A percentile compares a stretch with the other conserved stretches of the same genome.
Conservation (phyloP, 2,888 invertebrate species). For the Cheilosia scutellata region DNA sequence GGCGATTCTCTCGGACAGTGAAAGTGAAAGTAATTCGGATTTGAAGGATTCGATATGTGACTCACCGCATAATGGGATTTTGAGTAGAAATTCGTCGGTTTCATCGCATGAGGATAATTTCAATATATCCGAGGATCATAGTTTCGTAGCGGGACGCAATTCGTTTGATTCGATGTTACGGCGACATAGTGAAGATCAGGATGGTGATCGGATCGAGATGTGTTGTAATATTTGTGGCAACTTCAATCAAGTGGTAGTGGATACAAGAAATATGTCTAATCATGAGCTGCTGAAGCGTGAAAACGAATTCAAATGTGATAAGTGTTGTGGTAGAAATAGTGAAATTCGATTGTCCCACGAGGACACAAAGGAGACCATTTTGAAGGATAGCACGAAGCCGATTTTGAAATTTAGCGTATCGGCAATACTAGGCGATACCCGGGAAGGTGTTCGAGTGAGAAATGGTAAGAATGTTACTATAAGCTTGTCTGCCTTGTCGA, state of each 20-base stretch:
- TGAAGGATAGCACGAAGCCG: slow-evolving; percentile 87
- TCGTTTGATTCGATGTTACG: slow-evolving; percentile 63
- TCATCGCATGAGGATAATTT: slow-evolving; percentile 78
- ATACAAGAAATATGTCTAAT: slow-evolving; percentile 78
- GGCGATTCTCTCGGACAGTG: slow-evolving; percentile 77
- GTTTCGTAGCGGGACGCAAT: slow-evolving; percentile 69
- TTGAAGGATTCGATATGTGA: slow-evolving; percentile 79
- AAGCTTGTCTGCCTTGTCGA: no score
- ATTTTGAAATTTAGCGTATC: slow-evolving; percentile 96
- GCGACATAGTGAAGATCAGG: slow-evolving; percentile 53
- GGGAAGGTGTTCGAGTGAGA: slow-evolving; percentile 84
- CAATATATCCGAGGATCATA: slow-evolving; percentile 63
- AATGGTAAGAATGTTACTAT: slow-evolving; percentile 81
- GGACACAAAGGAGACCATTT: slow-evolving; percentile 79
- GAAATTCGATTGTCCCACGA: slow-evolving; percentile 65
- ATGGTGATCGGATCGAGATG: slow-evolving; percentile 79
- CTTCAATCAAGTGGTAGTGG: slow-evolving; percentile 78
- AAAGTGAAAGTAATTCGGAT: slow-evolving; percentile 78
- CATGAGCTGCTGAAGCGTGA: slow-evolving; percentile 78
- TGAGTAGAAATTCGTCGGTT: slow-evolving; percentile 80
- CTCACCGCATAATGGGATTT: slow-evolving; percentile 78
- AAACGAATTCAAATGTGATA: slow-evolving; percentile 81
- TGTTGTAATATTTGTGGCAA: slow-evolving; percentile 81
- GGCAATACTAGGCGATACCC: slow-evolving; percentile 90
- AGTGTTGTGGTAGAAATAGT: slow-evolving; percentile 78